Percentiles rank a stretch among this genome's conserved stretches.
phyloP scores from a whole-genome alignment of 2,797 vertebrate genomes.

The Linurgus olivaceus region DNA sequence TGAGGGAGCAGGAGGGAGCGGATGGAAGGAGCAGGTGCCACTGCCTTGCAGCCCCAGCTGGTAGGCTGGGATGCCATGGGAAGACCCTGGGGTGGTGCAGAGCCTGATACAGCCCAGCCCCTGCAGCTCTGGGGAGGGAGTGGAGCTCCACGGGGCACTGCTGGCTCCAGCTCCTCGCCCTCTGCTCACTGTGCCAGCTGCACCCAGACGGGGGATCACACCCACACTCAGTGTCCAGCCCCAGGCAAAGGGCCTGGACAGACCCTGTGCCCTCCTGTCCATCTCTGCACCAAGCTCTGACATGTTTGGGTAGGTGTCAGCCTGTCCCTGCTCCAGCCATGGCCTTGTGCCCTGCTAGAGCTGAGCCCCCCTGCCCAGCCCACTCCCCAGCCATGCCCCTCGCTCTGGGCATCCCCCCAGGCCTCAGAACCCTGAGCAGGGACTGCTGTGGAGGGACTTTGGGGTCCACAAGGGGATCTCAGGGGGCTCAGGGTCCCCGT shows the following conservation, averaged over 20 bases:
- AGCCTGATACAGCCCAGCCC: not conserved
- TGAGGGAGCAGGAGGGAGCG: not conserved
- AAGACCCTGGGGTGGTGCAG: accelerated
- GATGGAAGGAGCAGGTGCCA: not conserved
- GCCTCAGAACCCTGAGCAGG: not conserved
- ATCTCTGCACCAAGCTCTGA: not conserved
- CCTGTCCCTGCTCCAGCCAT: not conserved
- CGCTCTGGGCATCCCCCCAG: accelerated
- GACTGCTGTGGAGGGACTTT: not conserved
- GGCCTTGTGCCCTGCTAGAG: not conserved
- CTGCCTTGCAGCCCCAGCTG: not conserved
- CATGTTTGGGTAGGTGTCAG: not conserved
- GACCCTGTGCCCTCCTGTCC: not conserved
- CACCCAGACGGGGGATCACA: not conserved
- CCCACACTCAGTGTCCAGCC: accelerated
- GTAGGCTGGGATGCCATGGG: not conserved
- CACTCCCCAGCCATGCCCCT: not conserved
- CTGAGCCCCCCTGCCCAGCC: not conserved
- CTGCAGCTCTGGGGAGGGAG: not conserved
- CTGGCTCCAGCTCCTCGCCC: not conserved
- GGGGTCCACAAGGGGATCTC: not conserved
- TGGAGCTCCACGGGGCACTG: not conserved
- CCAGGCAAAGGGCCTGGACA: not conserved
- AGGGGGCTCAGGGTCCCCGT: not conserved
- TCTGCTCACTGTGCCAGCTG: not conserved